Evolutionary conservation across 1,140 invertebrate species (phyloP).

Genomic region (Drosophila ananassae): DNA sequence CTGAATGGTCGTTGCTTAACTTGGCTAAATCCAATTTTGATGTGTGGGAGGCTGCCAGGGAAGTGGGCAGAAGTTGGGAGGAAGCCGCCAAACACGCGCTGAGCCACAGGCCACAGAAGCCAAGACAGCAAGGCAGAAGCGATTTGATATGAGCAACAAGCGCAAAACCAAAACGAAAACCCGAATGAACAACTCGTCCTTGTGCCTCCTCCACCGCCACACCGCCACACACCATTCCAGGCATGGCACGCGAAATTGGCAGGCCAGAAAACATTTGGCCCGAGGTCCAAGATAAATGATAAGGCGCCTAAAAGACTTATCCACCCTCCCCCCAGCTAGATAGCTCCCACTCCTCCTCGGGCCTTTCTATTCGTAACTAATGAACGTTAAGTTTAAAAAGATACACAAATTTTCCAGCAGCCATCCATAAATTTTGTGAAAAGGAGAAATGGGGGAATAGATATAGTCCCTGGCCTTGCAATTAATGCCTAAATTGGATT

Average conservation of each 20-base stretch:
- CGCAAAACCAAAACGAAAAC: slow-evolving; percentile 20
- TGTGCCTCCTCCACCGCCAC: neutral
- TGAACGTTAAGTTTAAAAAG: slow-evolving; percentile 64
- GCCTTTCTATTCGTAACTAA: slow-evolving; percentile 56
- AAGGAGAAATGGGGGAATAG: slow-evolving; percentile 29
- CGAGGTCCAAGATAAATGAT: slow-evolving; percentile 75
- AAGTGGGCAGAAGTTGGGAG: neutral
- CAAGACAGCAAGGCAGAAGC: slow-evolving; percentile 44
- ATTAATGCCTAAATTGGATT: slow-evolving; percentile 13
- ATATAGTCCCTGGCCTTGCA: neutral
- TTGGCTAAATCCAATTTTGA: slow-evolving; percentile 77
- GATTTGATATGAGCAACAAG: slow-evolving; percentile 55
- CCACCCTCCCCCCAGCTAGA: slow-evolving; percentile 14
- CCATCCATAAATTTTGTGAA: slow-evolving; percentile 24
- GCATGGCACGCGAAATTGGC: slow-evolving; percentile 43
- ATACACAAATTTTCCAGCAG: slow-evolving; percentile 45
- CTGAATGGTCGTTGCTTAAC: slow-evolving; percentile 57
- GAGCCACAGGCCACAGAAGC: slow-evolving; percentile 67
- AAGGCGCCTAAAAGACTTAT: slow-evolving; percentile 57
- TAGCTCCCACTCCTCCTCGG: slow-evolving; percentile 17
- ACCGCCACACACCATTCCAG: too few relatives aligned
- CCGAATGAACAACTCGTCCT: slow-evolving; percentile 33
- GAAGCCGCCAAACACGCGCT: slow-evolving; percentile 42
- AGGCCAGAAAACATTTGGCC: slow-evolving; percentile 50
- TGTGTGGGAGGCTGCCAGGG: slow-evolving; percentile 28